phyloP scores from a whole-genome alignment of 2,113 vertebrate species.

The Speoplatyrhinus poulsoni region DNA sequence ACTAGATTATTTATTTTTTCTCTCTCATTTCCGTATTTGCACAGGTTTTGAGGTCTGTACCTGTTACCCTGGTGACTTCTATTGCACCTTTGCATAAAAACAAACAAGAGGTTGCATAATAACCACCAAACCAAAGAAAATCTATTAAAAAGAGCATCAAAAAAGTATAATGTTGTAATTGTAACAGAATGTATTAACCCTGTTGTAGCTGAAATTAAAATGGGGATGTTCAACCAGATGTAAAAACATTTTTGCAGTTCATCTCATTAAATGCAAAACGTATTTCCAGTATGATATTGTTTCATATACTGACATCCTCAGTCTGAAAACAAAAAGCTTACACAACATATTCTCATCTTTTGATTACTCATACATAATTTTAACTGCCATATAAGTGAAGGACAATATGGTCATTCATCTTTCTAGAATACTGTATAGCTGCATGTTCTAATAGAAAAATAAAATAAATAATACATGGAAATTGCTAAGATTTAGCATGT shows the following conservation, averaged over 20 bases:
- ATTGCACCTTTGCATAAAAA: neutral
- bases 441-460: constrained; percentile 42
- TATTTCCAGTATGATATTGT: constrained; percentile 40
- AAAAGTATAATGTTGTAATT: constrained; percentile 7
- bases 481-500: constrained; percentile 31
- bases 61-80: constrained; percentile 74
- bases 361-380: constrained; percentile 52
- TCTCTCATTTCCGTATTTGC: constrained; percentile 89
- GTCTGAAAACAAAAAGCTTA: constrained; percentile 36
- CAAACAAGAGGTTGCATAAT: neutral
- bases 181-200: neutral
- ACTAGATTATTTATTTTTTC: constrained; percentile 97
- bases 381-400: constrained; percentile 58
- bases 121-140: neutral
- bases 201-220: neutral
- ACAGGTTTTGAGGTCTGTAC: constrained; percentile 84
- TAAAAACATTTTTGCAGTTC: no score
- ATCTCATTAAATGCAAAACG: no score
- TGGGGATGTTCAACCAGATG: neutral
- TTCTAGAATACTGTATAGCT: constrained; percentile 50
- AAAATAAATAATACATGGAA: constrained; percentile 46
- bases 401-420: constrained; percentile 61
- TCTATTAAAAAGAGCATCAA: neutral
- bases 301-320: constrained; percentile 32
- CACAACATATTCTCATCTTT: constrained; percentile 49